Percentiles rank a stretch among this genome's conserved stretches.
Conservation (phyloP, 2,888 invertebrate genomes). For the Chaetogeoica ovagalla region DNA sequence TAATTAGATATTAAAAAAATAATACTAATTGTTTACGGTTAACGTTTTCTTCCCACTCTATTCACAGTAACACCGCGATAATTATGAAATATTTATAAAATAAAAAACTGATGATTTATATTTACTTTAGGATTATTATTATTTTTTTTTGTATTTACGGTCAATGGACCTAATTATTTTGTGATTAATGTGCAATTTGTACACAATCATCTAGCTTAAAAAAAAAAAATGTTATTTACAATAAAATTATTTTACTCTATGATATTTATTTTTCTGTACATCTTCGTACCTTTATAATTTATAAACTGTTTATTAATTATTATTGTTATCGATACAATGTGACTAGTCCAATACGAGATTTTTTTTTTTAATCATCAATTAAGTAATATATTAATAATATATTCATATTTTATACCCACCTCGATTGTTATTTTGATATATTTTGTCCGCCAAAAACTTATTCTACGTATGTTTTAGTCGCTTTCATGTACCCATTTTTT, state of each 20-base stretch:
- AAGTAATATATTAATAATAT: background rate
- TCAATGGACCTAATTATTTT: background rate
- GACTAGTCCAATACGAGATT: background rate
- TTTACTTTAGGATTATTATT: constrained; percentile 9
- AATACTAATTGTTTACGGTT: background rate
- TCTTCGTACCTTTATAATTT: background rate
- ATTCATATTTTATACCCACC: background rate
- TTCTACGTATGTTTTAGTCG: too few species aligned
- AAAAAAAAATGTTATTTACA: constrained; percentile 24
- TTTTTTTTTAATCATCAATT: background rate
- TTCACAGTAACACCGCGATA: background rate
- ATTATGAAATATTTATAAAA: background rate
- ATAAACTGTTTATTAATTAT: background rate
- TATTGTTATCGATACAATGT: background rate
- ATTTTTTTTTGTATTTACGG: constrained; percentile 8
- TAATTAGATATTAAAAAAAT: background rate
- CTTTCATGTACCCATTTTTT: too few species aligned
- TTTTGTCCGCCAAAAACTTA: too few species aligned
- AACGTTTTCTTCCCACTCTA: constrained; percentile 35
- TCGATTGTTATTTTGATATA: too few species aligned
- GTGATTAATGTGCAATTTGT: constrained; percentile 24
- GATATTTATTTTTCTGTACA: background rate
- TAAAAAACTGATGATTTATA: background rate
- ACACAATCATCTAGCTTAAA: background rate
- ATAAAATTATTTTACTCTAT: constrained; percentile 34